A percentile compares a stretch with the other conserved stretches of the same genome.
phyloP scores from a whole-genome alignment of 2,113 vertebrate species.

The Panthera tigris region DNA sequence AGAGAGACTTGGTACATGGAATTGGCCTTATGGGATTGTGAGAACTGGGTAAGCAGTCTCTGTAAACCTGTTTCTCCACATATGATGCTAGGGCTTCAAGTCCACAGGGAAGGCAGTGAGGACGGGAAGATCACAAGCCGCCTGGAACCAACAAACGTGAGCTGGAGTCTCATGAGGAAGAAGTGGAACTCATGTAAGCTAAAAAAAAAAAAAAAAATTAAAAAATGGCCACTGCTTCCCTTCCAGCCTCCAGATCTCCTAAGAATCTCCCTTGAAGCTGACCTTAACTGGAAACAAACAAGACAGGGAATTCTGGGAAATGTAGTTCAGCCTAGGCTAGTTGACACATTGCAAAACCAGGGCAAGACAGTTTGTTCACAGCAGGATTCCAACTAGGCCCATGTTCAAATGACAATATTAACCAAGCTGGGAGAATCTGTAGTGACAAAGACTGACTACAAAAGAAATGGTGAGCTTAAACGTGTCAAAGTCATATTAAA shows the following conservation, averaged over 20 bases:
- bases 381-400: neutral
- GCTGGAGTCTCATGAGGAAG: neutral
- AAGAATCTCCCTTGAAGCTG: neutral
- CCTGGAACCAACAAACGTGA: neutral
- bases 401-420: conserved; percentile 10
- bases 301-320: neutral
- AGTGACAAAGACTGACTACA: neutral
- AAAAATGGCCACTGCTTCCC: neutral
- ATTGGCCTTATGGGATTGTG: neutral
- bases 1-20: neutral
- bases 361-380: neutral
- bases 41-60: neutral
- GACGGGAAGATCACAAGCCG: neutral
- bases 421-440: neutral
- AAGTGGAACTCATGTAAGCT: neutral
- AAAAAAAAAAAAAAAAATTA: neutral
- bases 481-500: neutral
- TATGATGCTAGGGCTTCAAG: neutral
- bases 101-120: neutral
- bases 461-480: conserved; percentile 16
- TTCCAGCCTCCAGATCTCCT: neutral
- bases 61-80: neutral
- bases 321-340: neutral
- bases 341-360: neutral
- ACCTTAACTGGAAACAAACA: neutral